A percentile compares a stretch with the other conserved stretches of the same genome.
Conservation (phyloP, 2,888 invertebrate species). For the Caenorhabditis japonica region DNA sequence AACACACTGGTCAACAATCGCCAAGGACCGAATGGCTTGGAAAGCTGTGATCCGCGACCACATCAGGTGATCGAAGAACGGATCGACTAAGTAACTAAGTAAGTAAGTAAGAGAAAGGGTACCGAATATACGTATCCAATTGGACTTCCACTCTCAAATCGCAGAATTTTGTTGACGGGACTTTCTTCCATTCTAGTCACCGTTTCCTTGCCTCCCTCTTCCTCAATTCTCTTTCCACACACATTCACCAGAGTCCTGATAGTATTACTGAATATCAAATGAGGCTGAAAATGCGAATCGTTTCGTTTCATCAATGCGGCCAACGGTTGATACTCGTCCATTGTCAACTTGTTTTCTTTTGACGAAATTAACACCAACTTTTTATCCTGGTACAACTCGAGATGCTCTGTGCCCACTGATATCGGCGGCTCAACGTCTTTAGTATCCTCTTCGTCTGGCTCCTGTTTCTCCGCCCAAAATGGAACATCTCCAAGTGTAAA, state of each 20-base stretch:
- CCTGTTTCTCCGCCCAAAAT: constrained; percentile 9
- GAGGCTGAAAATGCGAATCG: constrained; percentile 12
- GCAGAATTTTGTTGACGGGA: no score
- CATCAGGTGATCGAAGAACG: no score
- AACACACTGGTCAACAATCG: no score
- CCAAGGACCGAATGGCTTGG: no score
- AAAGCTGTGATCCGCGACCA: no score
- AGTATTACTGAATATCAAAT: constrained; percentile 21
- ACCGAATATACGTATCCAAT: constrained; percentile 6
- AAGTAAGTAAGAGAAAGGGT: no score
- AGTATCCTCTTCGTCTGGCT: constrained; percentile 6
- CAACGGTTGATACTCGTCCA: constrained; percentile 17
- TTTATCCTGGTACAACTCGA: constrained; percentile 15
- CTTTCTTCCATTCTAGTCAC: no score
- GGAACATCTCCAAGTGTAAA: neutral
- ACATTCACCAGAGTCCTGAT: constrained; percentile 21
- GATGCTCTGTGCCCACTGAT: constrained; percentile 1
- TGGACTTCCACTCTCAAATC: neutral
- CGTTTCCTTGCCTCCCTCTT: neutral
- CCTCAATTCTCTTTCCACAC: neutral
- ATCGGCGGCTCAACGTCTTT: constrained; percentile 1
- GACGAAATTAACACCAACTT: neutral
- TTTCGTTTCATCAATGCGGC: constrained; percentile 2
- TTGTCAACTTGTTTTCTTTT: neutral
- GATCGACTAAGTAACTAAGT: no score